These are phyloP conservation scores for Tetrax tetrax DNA, from an alignment of 2,113 vertebrate genomes.

Conservation along the genomic window DNA sequence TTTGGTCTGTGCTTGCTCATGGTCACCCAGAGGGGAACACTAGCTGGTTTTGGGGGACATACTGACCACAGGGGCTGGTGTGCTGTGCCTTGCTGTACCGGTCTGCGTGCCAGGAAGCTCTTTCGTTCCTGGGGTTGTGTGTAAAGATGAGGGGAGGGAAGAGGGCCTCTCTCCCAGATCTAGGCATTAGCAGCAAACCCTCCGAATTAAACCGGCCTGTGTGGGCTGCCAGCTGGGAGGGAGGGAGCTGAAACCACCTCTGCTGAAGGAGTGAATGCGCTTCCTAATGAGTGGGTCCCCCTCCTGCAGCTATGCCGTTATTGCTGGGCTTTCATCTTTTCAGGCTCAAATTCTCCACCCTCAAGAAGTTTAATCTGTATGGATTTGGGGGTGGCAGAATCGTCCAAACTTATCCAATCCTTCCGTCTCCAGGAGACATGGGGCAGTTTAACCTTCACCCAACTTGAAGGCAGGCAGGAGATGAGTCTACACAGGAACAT, in stretches of 20 bases:
- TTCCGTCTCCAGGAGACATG: neutral
- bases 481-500: neutral
- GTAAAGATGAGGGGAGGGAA: neutral
- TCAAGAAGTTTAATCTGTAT: neutral
- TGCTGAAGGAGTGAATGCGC: neutral
- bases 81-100: neutral
- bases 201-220: neutral
- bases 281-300: neutral
- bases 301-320: rapidly evolving
- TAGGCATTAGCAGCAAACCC: neutral
- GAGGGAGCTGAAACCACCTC: neutral
- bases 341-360: neutral
- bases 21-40: neutral
- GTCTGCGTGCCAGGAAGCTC: neutral
- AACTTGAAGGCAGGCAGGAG: neutral
- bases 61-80: neutral
- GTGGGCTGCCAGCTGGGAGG: neutral
- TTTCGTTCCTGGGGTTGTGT: neutral
- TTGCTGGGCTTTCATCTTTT: neutral
- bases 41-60: neutral
- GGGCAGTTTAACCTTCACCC: neutral
- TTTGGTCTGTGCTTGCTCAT: neutral
- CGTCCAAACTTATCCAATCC: neutral
- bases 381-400: neutral
- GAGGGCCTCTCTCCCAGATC: neutral